Conservation (phyloP, 1,140 invertebrate genomes). For the Hyles vespertilio region DNA sequence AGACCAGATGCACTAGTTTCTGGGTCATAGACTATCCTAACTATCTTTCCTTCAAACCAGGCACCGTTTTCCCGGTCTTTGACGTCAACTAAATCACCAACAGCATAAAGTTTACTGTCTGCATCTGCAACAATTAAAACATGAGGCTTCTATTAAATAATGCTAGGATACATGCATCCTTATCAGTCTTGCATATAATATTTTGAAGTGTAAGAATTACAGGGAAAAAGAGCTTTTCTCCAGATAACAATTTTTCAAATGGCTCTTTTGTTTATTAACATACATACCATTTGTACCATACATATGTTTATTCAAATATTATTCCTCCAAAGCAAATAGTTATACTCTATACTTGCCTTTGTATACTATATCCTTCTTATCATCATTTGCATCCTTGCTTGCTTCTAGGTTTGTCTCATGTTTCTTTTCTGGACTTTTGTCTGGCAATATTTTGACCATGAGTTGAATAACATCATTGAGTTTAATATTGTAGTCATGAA, state of each 20-base stretch:
- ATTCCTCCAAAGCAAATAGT: too few relatives aligned
- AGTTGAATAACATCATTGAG: constrained; percentile 88
- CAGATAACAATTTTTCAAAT: too few relatives aligned
- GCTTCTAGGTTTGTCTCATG: constrained; percentile 28
- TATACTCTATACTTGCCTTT: constrained; percentile 26
- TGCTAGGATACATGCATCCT: too few relatives aligned
- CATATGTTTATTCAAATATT: too few relatives aligned
- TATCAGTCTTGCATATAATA: too few relatives aligned
- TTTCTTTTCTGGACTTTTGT: constrained; percentile 17
- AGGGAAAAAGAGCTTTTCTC: too few relatives aligned
- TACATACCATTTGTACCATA: too few relatives aligned
- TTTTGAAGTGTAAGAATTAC: too few relatives aligned
- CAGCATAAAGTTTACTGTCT: constrained; percentile 77
- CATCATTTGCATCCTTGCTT: constrained; percentile 28
- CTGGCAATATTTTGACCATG: constrained; percentile 71
- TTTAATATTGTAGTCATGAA: constrained; percentile 88
- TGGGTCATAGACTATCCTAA: constrained; percentile 53
- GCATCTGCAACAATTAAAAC: constrained; percentile 40
- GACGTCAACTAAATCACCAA: constrained; percentile 85
- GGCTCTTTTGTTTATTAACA: too few relatives aligned
- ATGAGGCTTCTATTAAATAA: too few relatives aligned
- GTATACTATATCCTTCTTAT: constrained; percentile 25
- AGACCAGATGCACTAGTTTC: constrained; percentile 1
- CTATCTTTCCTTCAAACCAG: constrained; percentile 81
- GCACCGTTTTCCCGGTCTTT: constrained; percentile 75